A percentile compares a stretch with the other conserved stretches of the same genome.
Evolutionary conservation across 2,797 vertebrate species (phyloP).

Genomic region (Alauda arvensis): DNA sequence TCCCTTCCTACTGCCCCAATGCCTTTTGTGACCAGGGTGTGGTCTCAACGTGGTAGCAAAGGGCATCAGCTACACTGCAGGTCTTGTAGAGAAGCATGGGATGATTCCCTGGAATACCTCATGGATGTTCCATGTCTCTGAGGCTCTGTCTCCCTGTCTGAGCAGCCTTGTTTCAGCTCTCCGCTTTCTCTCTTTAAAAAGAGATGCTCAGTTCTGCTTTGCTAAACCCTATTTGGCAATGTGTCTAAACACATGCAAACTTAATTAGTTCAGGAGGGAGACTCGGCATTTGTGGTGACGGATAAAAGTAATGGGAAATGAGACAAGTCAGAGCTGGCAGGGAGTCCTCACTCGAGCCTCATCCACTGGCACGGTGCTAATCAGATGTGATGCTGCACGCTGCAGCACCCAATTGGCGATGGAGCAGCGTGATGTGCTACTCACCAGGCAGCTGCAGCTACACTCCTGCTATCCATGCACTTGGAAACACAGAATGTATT

Average conservation of each 20-base stretch:
- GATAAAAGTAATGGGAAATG: slow-evolving; percentile 76
- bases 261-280: slow-evolving; percentile 78
- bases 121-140: neutral
- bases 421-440: slow-evolving; percentile 13
- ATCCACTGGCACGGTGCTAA: slow-evolving; percentile 64
- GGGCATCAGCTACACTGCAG: neutral
- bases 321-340: slow-evolving; percentile 75
- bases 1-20: neutral
- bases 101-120: neutral
- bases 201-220: slow-evolving; percentile 80
- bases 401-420: slow-evolving; percentile 13
- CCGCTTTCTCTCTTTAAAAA: slow-evolving; percentile 65
- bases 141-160: neutral
- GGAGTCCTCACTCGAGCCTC: slow-evolving; percentile 66
- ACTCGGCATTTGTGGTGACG: slow-evolving; percentile 69
- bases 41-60: neutral
- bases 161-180: slow-evolving; percentile 19
- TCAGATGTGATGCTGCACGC: slow-evolving; percentile 62
- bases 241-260: slow-evolving; percentile 79
- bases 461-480: slow-evolving; percentile 1
- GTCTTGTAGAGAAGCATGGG: neutral
- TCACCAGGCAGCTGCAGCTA: slow-evolving; percentile 17
- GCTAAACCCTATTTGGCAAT: slow-evolving; percentile 81
- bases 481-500: slow-evolving; percentile 11
- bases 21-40: neutral